Base-by-base conservation (phyloP, 2,888 invertebrate species). In the Minunthozetes semirufus region DNA sequence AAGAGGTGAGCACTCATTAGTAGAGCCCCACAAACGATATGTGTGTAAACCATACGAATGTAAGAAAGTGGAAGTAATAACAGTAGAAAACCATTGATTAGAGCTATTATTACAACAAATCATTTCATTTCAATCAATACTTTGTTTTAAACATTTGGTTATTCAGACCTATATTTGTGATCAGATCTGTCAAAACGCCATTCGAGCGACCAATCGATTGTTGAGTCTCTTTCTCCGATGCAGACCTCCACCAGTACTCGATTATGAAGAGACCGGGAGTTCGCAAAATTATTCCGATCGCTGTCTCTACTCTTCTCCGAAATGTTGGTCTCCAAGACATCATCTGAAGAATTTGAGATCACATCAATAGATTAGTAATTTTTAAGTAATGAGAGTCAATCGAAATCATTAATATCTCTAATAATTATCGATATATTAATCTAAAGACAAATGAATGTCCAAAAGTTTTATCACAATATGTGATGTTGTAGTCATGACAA, bases 1-100 rank as follows among this genome's bases (percentile, higher is more conserved):
- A 85, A 80, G 76, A 83, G 81, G 78, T 85, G 84, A 11, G 84
- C 82, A 22, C 81, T 80, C 1, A 81, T 81, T 53, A 86, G 81
- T 1, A 86, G 80, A 38, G 82, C 80, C 11, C 82, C 81, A 77
- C 83, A 83, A 53, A 85, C 80, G 42, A 84, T 80, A 80, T 86
- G 85, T 80, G 84, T 83, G 81, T 86, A 86, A 70, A 86, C 81
- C 19, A 81, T 81, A 38, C 85, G 82, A 46, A 86, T 81, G 75
- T 83, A 82, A 74, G 81, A 81, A 38, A 86, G 79, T 0, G 86
- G 85, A 29, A 86, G 81, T 1, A 85, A 80, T 38, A 85, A 81
- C 73, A 86, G 80, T 53, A 85, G 80, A 13, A 84, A 78, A 22
- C 84, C 84, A 77, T 85, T 80, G 72, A 84, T 78, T 42, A 86